Percentiles rank a stretch among this genome's conserved stretches.
Evolutionary conservation across 2,113 vertebrate species (phyloP).

Genomic region (Crotalus viridis): DNA sequence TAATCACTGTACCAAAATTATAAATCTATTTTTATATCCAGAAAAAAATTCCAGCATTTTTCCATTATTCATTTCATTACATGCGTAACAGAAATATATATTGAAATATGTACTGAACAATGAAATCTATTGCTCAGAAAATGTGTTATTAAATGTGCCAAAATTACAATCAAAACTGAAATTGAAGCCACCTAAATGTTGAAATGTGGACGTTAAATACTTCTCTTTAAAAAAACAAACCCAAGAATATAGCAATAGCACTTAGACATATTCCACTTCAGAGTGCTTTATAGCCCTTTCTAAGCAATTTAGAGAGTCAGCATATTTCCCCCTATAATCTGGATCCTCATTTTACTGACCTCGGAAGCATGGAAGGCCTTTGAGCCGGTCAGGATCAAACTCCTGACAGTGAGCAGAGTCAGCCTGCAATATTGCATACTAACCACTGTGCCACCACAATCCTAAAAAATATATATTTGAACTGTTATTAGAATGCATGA

Average conservation of each 20-base stretch:
- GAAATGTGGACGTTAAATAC: not conserved
- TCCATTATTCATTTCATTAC: not conserved
- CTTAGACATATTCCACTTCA: no score
- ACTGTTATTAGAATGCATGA: not conserved
- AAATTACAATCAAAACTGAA: not conserved
- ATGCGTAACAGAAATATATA: not conserved
- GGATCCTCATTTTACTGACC: no score
- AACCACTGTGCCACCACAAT: not conserved
- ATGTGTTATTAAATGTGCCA: not conserved
- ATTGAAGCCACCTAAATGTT: not conserved
- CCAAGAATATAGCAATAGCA: not conserved
- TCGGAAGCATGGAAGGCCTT: no score
- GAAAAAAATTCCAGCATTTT: not conserved
- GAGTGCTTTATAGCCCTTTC: no score
- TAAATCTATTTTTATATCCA: not conserved
- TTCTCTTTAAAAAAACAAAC: not conserved
- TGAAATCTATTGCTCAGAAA: not conserved
- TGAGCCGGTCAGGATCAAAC: no score
- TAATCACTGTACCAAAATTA: not conserved
- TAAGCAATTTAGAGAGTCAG: no score
- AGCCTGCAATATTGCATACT: no score
- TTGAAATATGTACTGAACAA: not conserved
- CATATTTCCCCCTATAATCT: no score
- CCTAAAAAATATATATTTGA: accelerated
- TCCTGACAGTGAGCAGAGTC: no score